These are phyloP conservation scores for Bugulina stolonifera DNA, from an alignment of 2,888 invertebrate species.

Conservation along the genomic window DNA sequence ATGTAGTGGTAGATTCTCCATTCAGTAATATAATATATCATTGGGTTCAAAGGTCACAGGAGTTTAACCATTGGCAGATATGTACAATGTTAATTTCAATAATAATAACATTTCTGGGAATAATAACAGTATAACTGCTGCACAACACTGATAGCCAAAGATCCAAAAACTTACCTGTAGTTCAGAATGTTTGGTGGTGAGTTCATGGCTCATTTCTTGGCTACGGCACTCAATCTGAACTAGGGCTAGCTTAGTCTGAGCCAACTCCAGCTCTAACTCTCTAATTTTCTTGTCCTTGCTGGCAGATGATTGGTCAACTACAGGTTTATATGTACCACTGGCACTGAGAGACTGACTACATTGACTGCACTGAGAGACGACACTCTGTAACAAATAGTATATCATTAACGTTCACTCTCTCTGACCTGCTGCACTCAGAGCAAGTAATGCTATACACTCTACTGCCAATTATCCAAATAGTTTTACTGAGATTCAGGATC, in stretches of 20 bases:
- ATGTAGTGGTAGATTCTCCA: too few relatives aligned
- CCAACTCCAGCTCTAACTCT: slow-evolving; percentile 88
- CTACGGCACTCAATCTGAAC: slow-evolving; percentile 95
- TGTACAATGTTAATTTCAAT: too few relatives aligned
- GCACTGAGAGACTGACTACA: neutral
- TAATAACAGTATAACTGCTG: too few relatives aligned
- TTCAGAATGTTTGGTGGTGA: slow-evolving; percentile 75
- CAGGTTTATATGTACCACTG: neutral
- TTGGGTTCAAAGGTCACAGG: too few relatives aligned
- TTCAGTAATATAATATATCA: too few relatives aligned
- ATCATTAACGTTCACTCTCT: neutral
- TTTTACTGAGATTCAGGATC: neutral
- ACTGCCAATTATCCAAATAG: neutral
- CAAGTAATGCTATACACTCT: neutral
- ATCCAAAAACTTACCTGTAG: too few relatives aligned
- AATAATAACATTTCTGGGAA: too few relatives aligned
- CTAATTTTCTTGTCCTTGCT: slow-evolving; percentile 44
- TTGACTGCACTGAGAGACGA: neutral
- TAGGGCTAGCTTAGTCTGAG: slow-evolving; percentile 90
- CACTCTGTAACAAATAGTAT: neutral
- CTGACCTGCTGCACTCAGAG: neutral
- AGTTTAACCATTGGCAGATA: too few relatives aligned
- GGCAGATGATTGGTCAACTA: slow-evolving; percentile 7
- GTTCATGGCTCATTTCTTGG: slow-evolving; percentile 82
- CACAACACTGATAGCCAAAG: too few relatives aligned